Evolutionary conservation across 2,888 invertebrate species (phyloP).

Genomic region (Phrixothrix hirtus): DNA sequence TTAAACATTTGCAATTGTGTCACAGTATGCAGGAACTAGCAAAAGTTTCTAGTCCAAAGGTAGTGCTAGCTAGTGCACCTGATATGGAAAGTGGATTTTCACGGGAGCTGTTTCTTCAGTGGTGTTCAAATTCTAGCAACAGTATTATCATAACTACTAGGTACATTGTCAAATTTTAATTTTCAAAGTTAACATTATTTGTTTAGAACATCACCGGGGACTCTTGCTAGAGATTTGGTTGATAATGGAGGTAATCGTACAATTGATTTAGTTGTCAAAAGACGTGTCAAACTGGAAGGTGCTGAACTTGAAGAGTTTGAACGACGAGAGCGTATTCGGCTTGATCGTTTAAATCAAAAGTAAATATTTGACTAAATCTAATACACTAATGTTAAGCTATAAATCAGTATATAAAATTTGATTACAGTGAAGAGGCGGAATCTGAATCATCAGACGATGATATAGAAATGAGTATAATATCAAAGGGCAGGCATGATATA

Average conservation of each 20-base stretch:
- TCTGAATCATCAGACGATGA: slow-evolving; percentile 87
- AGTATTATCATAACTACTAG: slow-evolving; percentile 91
- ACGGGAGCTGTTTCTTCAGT: slow-evolving; percentile 90
- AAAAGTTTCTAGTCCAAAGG: slow-evolving; percentile 88
- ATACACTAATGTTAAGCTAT: not conserved
- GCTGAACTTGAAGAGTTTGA: slow-evolving; percentile 76
- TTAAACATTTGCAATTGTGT: slow-evolving; percentile 91
- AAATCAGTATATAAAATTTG: slow-evolving; percentile 2
- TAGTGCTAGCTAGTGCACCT: slow-evolving; percentile 92
- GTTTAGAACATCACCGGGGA: slow-evolving; percentile 76
- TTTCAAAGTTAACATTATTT: slow-evolving; percentile 9
- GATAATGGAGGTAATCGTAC: slow-evolving; percentile 75
- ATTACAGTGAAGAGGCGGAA: slow-evolving; percentile 68
- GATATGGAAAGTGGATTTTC: slow-evolving; percentile 96
- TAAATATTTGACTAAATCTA: slow-evolving; percentile 37
- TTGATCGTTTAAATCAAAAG: slow-evolving; percentile 43
- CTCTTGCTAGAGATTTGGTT: slow-evolving; percentile 76
- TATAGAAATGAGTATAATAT: slow-evolving; percentile 79
- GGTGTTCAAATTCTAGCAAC: slow-evolving; percentile 91
- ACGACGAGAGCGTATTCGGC: slow-evolving; percentile 65
- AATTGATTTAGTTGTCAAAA: slow-evolving; percentile 71
- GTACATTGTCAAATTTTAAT: slow-evolving; percentile 56
- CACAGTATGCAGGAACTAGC: slow-evolving; percentile 87
- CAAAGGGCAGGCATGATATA: slow-evolving; percentile 83
- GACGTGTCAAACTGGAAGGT: slow-evolving; percentile 75